Evolutionary conservation across 2,888 invertebrate species (phyloP).

Genomic region (Teleogryllus oceanicus): DNA sequence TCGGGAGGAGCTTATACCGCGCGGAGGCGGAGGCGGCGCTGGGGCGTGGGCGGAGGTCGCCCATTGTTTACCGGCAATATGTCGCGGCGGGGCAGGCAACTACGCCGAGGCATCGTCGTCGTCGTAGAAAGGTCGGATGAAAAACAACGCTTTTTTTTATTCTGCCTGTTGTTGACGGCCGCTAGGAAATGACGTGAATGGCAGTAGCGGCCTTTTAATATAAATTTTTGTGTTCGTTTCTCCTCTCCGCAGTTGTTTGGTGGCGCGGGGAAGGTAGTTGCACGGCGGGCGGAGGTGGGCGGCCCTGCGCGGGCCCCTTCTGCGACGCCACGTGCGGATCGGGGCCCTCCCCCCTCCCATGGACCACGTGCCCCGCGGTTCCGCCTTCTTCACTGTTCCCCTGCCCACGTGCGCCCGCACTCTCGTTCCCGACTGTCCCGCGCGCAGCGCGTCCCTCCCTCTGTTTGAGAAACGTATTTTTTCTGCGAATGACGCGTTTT

Average conservation of each 20-base stretch:
- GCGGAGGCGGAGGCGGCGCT: too few species aligned
- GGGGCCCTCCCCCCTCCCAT: background rate
- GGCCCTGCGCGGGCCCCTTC: background rate
- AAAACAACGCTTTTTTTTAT: background rate
- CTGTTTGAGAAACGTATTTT: too few species aligned
- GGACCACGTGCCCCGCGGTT: background rate
- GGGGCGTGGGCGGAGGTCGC: background rate
- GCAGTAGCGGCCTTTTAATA: background rate
- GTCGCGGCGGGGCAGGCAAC: background rate
- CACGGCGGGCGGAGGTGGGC: background rate
- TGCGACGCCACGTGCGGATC: background rate
- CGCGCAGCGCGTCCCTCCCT: too few species aligned
- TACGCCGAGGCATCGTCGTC: background rate
- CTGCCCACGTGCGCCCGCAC: background rate
- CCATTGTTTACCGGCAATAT: slow-evolving; percentile 10
- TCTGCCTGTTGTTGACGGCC: slow-evolving; percentile 18
- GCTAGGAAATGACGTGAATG: slow-evolving; percentile 3
- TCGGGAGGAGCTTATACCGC: too few species aligned
- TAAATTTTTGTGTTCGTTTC: background rate
- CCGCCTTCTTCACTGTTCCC: background rate
- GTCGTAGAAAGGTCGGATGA: background rate
- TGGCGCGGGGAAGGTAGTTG: background rate
- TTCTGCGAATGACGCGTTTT: too few species aligned
- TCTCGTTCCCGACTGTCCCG: too few species aligned
- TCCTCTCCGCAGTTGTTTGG: background rate